phyloP scores from a whole-genome alignment of 2,113 vertebrate species.

The Petroica traversi region DNA sequence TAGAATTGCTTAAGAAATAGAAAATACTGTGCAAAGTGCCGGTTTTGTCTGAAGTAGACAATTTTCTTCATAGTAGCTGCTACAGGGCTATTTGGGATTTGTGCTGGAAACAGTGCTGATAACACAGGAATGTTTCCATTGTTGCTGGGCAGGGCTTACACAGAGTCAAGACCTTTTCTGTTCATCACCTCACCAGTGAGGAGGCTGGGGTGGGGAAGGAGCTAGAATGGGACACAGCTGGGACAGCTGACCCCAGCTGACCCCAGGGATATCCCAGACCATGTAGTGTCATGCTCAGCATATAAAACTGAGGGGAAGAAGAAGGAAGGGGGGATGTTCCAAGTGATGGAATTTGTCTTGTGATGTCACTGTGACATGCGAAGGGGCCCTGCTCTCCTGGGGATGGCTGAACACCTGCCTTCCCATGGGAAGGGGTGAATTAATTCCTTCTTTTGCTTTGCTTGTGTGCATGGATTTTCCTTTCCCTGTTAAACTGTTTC shows the following conservation, averaged over 20 bases:
- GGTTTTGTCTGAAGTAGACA: not conserved
- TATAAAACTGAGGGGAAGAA: not conserved
- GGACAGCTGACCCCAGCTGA: not conserved
- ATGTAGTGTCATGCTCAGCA: not conserved
- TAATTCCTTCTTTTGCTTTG: not conserved
- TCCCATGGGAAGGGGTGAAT: not conserved
- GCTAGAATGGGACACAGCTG: not conserved
- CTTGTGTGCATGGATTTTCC: not conserved
- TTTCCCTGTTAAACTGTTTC: not conserved
- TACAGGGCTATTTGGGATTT: not conserved
- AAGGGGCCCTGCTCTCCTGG: not conserved
- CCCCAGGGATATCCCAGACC: not conserved
- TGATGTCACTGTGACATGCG: accelerated
- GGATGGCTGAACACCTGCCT: not conserved
- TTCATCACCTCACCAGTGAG: accelerated
- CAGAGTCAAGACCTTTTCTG: not conserved
- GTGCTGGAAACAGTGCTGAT: not conserved
- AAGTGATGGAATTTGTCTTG: not conserved
- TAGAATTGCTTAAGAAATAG: slow-evolving; percentile 38
- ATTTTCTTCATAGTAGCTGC: not conserved
- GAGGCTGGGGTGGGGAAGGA: not conserved
- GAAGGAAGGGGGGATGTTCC: not conserved
- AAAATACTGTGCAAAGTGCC: not conserved
- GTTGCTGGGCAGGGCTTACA: not conserved
- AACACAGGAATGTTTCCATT: not conserved